Evolutionary conservation across 1,140 invertebrate species (phyloP).

Genomic region (Caenorhabditis inopinata): DNA sequence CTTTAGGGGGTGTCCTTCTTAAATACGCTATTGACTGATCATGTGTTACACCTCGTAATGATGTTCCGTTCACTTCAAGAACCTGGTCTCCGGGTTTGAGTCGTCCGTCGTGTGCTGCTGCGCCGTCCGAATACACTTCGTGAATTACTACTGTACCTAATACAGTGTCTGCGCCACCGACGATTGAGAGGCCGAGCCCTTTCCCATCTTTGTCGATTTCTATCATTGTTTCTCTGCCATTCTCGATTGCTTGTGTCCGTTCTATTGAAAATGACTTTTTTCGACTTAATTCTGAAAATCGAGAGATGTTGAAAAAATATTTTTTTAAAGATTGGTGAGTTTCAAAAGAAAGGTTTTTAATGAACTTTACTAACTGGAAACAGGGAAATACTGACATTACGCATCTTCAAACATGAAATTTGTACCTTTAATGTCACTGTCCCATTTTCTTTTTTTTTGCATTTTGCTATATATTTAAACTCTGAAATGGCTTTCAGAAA

Average conservation of each 20-base stretch:
- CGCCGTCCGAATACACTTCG: constrained; percentile 67
- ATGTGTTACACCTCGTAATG: constrained; percentile 75
- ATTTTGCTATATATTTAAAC: no score
- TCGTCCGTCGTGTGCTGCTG: constrained; percentile 83
- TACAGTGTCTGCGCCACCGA: constrained; percentile 65
- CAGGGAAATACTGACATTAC: no score
- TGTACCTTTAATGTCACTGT: no score
- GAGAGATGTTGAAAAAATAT: no score
- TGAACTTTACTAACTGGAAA: no score
- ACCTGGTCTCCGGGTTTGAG: constrained; percentile 89
- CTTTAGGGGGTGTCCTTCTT: constrained; percentile 74
- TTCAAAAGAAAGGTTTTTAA: no score
- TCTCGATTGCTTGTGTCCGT: constrained; percentile 53
- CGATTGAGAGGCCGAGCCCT: constrained; percentile 62
- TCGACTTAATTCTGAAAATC: constrained; percentile 42
- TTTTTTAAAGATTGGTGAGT: no score
- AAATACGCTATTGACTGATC: constrained; percentile 74
- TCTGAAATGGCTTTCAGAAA: no score
- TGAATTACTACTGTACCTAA: constrained; percentile 65
- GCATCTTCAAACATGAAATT: no score
- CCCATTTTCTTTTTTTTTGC: no score
- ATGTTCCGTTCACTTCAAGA: constrained; percentile 74
- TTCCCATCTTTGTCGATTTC: constrained; percentile 65
- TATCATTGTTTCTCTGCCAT: constrained; percentile 63
- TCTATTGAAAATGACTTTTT: constrained; percentile 64